These are phyloP conservation scores for Leucophenga montana DNA, from an alignment of 2,888 invertebrate species.

Conservation along the genomic window DNA sequence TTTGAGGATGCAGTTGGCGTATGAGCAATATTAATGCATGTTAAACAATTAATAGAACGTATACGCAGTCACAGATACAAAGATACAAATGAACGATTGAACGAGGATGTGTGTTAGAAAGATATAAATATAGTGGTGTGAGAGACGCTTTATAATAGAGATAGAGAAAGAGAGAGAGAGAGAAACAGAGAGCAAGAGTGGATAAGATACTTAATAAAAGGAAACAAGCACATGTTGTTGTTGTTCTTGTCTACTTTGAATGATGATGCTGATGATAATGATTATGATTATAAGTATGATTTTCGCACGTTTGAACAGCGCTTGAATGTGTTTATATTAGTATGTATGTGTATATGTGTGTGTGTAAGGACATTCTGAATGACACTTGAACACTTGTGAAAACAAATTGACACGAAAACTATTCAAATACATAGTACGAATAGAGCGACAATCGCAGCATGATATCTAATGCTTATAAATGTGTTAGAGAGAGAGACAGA, in stretches of 20 bases:
- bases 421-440: background rate
- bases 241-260: slow-evolving; percentile 22
- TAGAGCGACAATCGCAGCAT: too few relatives aligned
- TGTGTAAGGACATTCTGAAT: slow-evolving; percentile 55
- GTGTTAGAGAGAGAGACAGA: background rate
- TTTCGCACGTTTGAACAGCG: slow-evolving; percentile 9
- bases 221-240: slow-evolving; percentile 29
- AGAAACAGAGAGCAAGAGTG: background rate
- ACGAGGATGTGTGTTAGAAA: slow-evolving; percentile 9
- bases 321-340: slow-evolving; percentile 24
- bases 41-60: slow-evolving; percentile 1
- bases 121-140: background rate
- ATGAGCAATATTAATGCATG: slow-evolving; percentile 9
- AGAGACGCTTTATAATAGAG: slow-evolving; percentile 8
- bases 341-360: slow-evolving; percentile 48
- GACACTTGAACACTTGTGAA: slow-evolving; percentile 57
- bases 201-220: background rate
- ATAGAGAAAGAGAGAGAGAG: slow-evolving; percentile 27
- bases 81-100: background rate
- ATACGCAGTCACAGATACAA: slow-evolving; percentile 2
- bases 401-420: slow-evolving; percentile 24
- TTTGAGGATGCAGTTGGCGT: slow-evolving; percentile 21
- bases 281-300: background rate
- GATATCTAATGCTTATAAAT: background rate
- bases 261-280: slow-evolving; percentile 13